These are phyloP conservation scores for Doryteuthis pealeii DNA, from an alignment of 1,140 invertebrate species.

Conservation along the genomic window DNA sequence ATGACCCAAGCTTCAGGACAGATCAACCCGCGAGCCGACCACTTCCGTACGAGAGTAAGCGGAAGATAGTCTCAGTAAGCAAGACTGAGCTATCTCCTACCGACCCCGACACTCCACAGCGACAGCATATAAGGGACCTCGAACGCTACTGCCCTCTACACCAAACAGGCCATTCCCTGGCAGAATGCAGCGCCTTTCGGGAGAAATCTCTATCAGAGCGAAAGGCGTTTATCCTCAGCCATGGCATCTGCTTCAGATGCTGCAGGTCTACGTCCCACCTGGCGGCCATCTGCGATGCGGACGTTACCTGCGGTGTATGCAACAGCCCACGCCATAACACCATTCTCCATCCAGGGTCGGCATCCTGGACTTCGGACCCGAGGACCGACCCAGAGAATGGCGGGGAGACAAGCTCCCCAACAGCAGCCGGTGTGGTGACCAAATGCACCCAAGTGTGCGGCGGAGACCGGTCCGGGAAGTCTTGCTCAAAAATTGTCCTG, in stretches of 20 bases:
- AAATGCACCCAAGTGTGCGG: constrained; percentile 20
- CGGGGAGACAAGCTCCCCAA: constrained; percentile 7
- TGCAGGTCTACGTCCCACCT: neutral
- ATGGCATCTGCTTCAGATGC: constrained; percentile 20
- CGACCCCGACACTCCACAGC: neutral
- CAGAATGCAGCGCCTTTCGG: constrained; percentile 16
- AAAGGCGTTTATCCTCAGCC: constrained; percentile 1
- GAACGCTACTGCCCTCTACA: too few relatives aligned
- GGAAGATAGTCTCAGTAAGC: too few relatives aligned
- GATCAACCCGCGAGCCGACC: too few relatives aligned
- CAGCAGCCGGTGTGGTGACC: neutral
- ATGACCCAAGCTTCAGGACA: too few relatives aligned
- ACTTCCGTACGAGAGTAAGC: too few relatives aligned
- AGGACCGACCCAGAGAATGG: constrained; percentile 2
- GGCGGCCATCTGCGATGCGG: neutral
- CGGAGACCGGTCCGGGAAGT: constrained; percentile 16
- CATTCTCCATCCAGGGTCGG: neutral
- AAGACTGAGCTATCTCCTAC: neutral
- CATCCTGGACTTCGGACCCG: neutral
- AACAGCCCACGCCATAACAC: neutral
- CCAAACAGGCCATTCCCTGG: neutral
- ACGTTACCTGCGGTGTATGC: constrained; percentile 11
- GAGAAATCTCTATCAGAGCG: neutral
- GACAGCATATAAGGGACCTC: too few relatives aligned
- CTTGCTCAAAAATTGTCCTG: constrained; percentile 24